Percentiles rank a stretch among this genome's conserved stretches.
Conservation (phyloP, 2,113 vertebrate genomes). For the Rallus limicola region DNA sequence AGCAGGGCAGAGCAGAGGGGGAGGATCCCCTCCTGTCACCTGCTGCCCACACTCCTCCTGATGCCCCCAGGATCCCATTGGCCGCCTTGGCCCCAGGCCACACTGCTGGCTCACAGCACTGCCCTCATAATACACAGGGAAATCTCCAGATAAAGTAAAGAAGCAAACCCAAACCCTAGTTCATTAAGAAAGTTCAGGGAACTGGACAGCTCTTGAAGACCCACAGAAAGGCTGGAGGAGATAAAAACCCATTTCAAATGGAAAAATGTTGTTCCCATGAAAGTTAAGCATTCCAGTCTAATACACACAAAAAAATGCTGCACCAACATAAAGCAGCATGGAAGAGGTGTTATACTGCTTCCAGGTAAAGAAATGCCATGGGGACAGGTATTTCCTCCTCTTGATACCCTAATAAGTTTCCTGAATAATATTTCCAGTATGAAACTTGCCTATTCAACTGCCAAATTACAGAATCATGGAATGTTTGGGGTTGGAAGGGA, state of each 20-base stretch:
- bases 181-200: neutral
- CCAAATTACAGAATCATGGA: no score
- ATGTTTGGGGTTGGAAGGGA: no score
- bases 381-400: neutral
- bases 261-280: neutral
- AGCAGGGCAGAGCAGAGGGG: no score
- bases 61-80: no score
- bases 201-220: constrained; percentile 10
- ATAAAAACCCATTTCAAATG: constrained; percentile 1
- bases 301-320: neutral
- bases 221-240: neutral
- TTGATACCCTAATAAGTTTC: neutral
- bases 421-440: neutral
- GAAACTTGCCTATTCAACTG: neutral
- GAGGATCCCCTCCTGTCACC: no score
- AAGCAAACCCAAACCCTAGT: neutral
- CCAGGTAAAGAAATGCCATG: neutral
- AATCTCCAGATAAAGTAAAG: neutral
- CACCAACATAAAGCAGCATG: neutral
- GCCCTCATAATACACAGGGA: neutral
- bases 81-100: no score
- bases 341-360: neutral
- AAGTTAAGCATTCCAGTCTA: neutral
- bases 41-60: no score
- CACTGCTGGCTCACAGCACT: no score